Evolutionary conservation across 2,113 vertebrate species (phyloP).

Genomic region (Gobio gobio): DNA sequence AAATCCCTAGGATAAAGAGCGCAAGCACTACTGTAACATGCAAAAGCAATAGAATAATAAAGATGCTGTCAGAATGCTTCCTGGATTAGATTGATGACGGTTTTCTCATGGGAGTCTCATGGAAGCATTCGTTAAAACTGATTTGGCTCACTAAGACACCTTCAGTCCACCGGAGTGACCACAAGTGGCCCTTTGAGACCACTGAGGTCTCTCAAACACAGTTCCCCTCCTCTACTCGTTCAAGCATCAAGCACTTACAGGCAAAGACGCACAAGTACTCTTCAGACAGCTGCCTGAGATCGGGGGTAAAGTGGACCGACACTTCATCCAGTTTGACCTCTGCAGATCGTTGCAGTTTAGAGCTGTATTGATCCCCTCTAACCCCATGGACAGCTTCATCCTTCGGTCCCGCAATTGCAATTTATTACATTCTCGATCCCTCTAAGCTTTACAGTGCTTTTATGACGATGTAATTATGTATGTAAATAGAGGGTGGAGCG

Average conservation of each 20-base stretch:
- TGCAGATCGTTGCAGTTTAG: constrained; percentile 19
- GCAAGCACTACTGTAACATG: neutral
- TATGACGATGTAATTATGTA: constrained; percentile 44
- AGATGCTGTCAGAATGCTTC: neutral
- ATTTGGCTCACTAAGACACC: constrained; percentile 33
- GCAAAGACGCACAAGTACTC: constrained; percentile 1
- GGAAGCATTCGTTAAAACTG: constrained; percentile 30
- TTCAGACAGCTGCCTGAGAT: neutral
- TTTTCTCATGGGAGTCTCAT: constrained; percentile 35
- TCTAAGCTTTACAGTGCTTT: constrained; percentile 1
- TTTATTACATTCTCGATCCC: constrained; percentile 17
- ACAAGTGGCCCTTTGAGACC: constrained; percentile 1
- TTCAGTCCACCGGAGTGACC: constrained; percentile 24
- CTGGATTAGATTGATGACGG: constrained; percentile 36
- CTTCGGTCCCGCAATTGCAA: neutral
- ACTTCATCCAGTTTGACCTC: constrained; percentile 37
- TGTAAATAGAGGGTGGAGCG: neutral
- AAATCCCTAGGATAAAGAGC: neutral
- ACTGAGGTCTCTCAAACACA: neutral
- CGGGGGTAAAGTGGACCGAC: neutral
- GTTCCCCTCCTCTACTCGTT: neutral
- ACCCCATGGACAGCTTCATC: constrained; percentile 29
- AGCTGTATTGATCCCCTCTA: constrained; percentile 34
- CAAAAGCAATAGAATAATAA: neutral
- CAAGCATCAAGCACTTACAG: neutral